These are phyloP conservation scores for Cepphus grylle DNA, from an alignment of 2,113 vertebrate genomes.

Conservation along the genomic window DNA sequence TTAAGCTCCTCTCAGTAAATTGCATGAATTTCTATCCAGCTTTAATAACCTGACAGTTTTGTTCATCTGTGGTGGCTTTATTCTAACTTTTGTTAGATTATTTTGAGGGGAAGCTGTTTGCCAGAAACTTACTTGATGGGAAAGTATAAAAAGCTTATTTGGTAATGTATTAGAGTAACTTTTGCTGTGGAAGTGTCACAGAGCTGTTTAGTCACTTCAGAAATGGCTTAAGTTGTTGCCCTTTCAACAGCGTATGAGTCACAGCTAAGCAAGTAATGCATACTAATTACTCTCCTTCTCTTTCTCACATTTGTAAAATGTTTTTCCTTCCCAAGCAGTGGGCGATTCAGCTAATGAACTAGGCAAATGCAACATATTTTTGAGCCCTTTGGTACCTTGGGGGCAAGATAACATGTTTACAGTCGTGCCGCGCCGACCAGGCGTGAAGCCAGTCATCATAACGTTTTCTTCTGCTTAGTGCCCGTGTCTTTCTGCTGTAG, in stretches of 20 bases:
- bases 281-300: conserved; percentile 17
- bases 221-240: conserved; percentile 23
- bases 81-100: background rate
- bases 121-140: background rate
- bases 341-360: background rate
- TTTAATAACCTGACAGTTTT: background rate
- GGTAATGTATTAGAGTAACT: background rate
- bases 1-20: background rate
- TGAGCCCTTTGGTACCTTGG: background rate
- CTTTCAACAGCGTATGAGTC: background rate
- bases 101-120: background rate
- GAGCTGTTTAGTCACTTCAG: background rate
- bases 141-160: background rate
- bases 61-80: background rate
- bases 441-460: background rate
- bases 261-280: conserved; percentile 8
- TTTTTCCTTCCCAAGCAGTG: background rate
- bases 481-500: background rate
- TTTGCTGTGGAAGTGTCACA: background rate
- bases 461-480: background rate
- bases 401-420: background rate
- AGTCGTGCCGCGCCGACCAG: background rate
- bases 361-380: background rate
- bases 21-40: background rate
- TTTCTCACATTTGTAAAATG: background rate